Evolutionary conservation across 2,888 invertebrate genomes (phyloP).

Genomic region (Tetropium fuscum): DNA sequence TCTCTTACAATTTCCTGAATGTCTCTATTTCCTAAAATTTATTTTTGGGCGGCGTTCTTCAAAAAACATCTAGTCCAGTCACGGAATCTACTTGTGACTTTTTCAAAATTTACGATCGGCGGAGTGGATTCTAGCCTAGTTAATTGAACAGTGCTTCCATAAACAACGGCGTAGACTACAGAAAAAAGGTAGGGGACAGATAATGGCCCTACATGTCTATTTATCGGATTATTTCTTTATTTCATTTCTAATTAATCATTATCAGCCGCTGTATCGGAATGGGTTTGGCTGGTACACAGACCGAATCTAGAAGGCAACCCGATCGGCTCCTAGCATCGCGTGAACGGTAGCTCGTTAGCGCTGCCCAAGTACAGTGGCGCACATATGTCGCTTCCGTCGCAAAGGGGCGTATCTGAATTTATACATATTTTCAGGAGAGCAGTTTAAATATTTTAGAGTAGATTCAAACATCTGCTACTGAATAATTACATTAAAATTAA

Average conservation of each 20-base stretch:
- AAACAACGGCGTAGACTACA: slow-evolving; percentile 9
- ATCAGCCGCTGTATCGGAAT: slow-evolving; percentile 50
- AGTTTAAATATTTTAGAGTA: no score
- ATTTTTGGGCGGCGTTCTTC: slow-evolving; percentile 9
- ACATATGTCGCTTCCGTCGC: no score
- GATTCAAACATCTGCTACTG: no score
- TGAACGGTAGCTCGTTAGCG: slow-evolving; percentile 39
- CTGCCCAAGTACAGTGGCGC: slow-evolving; percentile 20
- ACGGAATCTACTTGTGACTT: slow-evolving; percentile 5
- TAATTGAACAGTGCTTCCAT: slow-evolving; percentile 11
- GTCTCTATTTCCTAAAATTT: slow-evolving; percentile 9
- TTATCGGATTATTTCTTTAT: slow-evolving; percentile 54
- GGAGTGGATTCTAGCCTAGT: not conserved
- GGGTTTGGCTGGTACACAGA: slow-evolving; percentile 42
- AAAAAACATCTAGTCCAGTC: slow-evolving; percentile 3
- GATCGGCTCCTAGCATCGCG: slow-evolving; percentile 38
- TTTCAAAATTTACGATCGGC: slow-evolving; percentile 9
- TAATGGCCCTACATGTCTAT: slow-evolving; percentile 39
- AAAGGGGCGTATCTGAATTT: no score
- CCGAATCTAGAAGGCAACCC: slow-evolving; percentile 16
- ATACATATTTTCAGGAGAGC: no score
- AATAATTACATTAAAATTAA: no score
- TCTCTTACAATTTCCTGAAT: slow-evolving; percentile 1
- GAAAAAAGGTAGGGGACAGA: slow-evolving; percentile 13
- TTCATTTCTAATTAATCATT: slow-evolving; percentile 56